Conservation (phyloP, 2,888 invertebrate species). For the Clunio marinus region DNA sequence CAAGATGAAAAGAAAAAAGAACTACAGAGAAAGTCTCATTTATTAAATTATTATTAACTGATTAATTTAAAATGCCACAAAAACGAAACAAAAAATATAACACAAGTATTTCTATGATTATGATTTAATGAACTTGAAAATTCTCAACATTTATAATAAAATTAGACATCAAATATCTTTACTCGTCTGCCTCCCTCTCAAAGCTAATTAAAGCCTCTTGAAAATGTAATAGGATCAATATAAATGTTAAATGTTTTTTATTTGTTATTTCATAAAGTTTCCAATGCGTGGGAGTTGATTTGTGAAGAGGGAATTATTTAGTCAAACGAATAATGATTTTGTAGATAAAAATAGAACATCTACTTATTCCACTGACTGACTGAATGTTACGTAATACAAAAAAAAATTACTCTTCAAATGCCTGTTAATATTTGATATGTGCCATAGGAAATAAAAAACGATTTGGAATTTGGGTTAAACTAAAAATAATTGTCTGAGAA, state of each 20-base stretch:
- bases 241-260: background rate
- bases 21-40: background rate
- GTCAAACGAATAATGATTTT: too few relatives aligned
- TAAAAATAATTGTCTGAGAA: conserved; percentile 29
- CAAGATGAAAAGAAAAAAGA: too few relatives aligned
- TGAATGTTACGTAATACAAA: too few relatives aligned
- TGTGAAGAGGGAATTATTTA: too few relatives aligned
- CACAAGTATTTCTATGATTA: background rate
- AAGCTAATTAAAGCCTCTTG: background rate
- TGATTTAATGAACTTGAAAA: conserved; percentile 13
- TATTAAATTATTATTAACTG: background rate
- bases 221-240: conserved; percentile 14
- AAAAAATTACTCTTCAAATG: too few relatives aligned
- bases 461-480: conserved; percentile 27
- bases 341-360: too few relatives aligned
- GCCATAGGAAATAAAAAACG: background rate
- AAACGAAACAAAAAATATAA: too few relatives aligned
- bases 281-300: too few relatives aligned
- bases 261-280: too few relatives aligned
- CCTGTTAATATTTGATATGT: too few relatives aligned
- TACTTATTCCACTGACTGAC: too few relatives aligned
- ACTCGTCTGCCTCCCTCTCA: background rate
- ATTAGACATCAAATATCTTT: conserved; percentile 1
- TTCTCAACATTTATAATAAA: background rate
- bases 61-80: background rate